These are phyloP conservation scores for Lagenorhynchus albirostris DNA, from an alignment of 2,113 vertebrate species.

Conservation along the genomic window DNA sequence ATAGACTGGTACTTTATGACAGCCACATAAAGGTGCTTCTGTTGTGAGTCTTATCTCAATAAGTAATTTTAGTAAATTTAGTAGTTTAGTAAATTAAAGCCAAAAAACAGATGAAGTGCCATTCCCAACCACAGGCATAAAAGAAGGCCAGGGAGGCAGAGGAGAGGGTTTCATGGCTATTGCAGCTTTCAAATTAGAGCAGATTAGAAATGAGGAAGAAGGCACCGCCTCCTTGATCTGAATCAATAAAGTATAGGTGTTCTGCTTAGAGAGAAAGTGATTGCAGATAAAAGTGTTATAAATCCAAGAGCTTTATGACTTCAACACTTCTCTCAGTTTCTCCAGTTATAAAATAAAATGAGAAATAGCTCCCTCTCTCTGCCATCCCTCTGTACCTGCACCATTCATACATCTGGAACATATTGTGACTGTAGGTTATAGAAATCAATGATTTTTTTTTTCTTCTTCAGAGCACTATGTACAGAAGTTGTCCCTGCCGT, in stretches of 20 bases:
- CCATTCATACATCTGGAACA: background rate
- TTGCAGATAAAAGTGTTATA: background rate
- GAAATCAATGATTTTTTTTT: background rate
- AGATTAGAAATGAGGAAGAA: background rate
- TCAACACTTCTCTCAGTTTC: background rate
- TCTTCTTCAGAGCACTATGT: background rate
- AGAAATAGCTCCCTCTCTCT: background rate
- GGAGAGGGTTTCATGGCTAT: background rate
- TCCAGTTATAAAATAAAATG: conserved; percentile 34
- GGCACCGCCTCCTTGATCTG: background rate
- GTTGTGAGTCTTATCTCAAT: background rate
- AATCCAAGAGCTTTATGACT: background rate
- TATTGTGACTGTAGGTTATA: background rate
- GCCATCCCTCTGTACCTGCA: background rate
- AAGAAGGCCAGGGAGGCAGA: background rate
- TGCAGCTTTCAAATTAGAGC: background rate
- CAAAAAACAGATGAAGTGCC: background rate
- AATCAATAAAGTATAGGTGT: background rate
- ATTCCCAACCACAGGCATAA: background rate
- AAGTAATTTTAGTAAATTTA: conserved; percentile 22
- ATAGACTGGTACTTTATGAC: background rate
- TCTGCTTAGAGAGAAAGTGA: background rate
- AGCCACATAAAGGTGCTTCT: background rate
- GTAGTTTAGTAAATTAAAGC: background rate
- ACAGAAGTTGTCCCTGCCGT: background rate